Evolutionary conservation across 2,113 vertebrate genomes (phyloP), one percentile per base, ranked within the genome.

Genomic region (Natator depressus): DNA sequence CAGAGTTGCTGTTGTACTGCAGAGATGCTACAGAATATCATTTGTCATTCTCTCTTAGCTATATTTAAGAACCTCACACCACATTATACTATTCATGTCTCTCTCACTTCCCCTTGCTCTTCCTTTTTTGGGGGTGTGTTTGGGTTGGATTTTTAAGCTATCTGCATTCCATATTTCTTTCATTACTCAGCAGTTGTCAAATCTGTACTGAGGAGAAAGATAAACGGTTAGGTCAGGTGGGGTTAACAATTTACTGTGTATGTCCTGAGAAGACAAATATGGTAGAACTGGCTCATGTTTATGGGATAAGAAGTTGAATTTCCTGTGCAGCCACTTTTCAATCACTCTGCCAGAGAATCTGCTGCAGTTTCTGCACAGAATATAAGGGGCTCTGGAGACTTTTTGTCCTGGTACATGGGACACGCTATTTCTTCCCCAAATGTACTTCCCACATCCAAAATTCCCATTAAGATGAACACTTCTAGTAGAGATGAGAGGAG

Each of bases 221-320:
- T 95, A 97, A 97, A 97, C 93, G 93, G 80, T 88, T 82, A 87
- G 96, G 96, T 97, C 97, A 94, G 96, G 89, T 84, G 83, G 91
- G 97, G 96, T 98, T 98, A 97, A 97, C 96, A 97, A 97, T 96
- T 97, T 97, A 97, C 94, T 96, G 93, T 94, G 95, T 75, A 93
- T 89, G 95, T 96, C 94, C 91, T 0, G 14, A 97, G 91, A 93
- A 97, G 93, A 94, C 95, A 97, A 95, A 96, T 97, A 96, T 89
- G 96, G 95, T 57, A 96, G 96, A 97, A 94, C 11, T 96, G 94
- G 89, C 94, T 98, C 96, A 96, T 97, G 97, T 97, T 97, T 97
- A 97, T 96, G 90, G 94, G 96, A 96, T 97, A 91, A 97, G 96
- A 97, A 94, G 97, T 22, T 95, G 90, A 72, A 97, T 97, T 97